phyloP scores from a whole-genome alignment of 1,140 invertebrate species.

The Musca vetustissima region DNA sequence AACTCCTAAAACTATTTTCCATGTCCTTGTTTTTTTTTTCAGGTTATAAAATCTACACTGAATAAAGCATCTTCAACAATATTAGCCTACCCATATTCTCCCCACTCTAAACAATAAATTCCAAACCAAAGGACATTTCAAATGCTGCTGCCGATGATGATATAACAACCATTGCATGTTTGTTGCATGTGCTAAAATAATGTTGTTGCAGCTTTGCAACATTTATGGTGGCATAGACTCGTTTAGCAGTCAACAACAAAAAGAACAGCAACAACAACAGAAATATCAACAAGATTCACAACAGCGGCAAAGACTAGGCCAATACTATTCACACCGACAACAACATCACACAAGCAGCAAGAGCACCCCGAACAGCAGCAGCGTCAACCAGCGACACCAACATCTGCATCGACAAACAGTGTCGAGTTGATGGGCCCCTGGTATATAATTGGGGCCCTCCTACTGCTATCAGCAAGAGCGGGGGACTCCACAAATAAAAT shows the following conservation, averaged over 20 bases:
- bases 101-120: too few relatives aligned
- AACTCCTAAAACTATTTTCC: too few relatives aligned
- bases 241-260: neutral
- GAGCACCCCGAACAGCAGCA: neutral
- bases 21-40: too few relatives aligned
- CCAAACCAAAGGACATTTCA: too few relatives aligned
- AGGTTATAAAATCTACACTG: too few relatives aligned
- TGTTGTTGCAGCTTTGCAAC: slow-evolving; percentile 23
- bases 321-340: neutral
- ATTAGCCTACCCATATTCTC: too few relatives aligned
- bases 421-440: slow-evolving; percentile 55
- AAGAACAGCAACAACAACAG: neutral
- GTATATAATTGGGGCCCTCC: slow-evolving; percentile 54
- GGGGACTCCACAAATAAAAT: slow-evolving; percentile 54
- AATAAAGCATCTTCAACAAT: too few relatives aligned
- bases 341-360: neutral
- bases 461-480: slow-evolving; percentile 51
- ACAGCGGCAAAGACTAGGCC: neutral
- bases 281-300: neutral
- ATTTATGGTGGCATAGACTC: slow-evolving; percentile 16
- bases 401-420: slow-evolving; percentile 31
- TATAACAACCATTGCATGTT: slow-evolving; percentile 3
- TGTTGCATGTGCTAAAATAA: slow-evolving; percentile 36
- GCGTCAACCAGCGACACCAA: neutral
- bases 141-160: too few relatives aligned